Evolutionary conservation across 2,797 vertebrate species (phyloP), one percentile per base, ranked within the genome.

Genomic region (Neosilurus hyrtlii): DNA sequence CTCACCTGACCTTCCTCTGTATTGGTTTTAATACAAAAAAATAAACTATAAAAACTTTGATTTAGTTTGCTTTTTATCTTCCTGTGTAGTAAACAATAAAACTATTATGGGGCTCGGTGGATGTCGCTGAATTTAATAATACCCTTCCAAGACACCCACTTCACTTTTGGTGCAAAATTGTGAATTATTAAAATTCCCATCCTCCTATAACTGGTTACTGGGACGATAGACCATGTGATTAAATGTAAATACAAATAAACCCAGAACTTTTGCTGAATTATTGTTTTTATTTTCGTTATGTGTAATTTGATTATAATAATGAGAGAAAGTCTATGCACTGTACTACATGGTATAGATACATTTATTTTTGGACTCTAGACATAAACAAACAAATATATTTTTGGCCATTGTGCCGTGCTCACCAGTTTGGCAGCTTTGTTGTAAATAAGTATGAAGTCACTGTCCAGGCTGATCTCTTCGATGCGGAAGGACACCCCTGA

Each of bases 371-470:
- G 18, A 30, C n/a, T 61, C 18, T 37, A 4, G 35, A 61, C 37
- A n/a, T 16, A 49, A 43, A 43, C 43, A 43, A 43, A 43, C 43
- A 43, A 43, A 43, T 8, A 43, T 43, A 43, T 43, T 3, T 3
- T n/a, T 11, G 24, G 18, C 24, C 70, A 14, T 5, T 7, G 22
- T 43, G 30, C 22, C 26, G 14, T 43, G 0, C 96, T 95, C 87
- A 99, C 98, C 97, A 99, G 90, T 90, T 91, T 95, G 54, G 97
- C 98, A 52, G 98, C 97, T 80, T 96, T 96, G 92, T 99, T 98
- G 24, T 99, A 99, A 84, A 98, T 95, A 10, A 91, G 87, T 90
- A 96, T 96, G 76, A 98, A 98, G 86, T 95, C 94, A 0, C 92
- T 91, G n/a, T 97, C 95, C 90, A 99, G 92, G 0, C 94, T 94